Conservation (phyloP, 2,888 invertebrate genomes). For the Gisinianus flammeolus region DNA sequence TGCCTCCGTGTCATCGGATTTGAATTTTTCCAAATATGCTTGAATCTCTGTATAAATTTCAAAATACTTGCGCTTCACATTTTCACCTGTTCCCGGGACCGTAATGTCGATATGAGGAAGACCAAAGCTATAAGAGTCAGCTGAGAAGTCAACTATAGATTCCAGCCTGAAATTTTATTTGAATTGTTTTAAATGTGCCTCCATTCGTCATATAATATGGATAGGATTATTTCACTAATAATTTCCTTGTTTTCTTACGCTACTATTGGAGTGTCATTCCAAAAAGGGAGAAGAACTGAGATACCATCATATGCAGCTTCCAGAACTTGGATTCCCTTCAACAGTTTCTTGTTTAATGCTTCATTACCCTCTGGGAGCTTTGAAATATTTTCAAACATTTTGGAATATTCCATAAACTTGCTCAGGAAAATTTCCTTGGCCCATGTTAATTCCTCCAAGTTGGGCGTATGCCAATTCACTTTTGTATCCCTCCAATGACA, state of each 20-base stretch:
- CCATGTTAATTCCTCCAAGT: conserved; percentile 69
- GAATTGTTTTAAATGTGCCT: no score
- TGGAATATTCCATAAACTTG: conserved; percentile 49
- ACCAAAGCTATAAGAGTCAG: conserved; percentile 60
- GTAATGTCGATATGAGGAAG: conserved; percentile 45
- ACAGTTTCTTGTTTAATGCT: conserved; percentile 69
- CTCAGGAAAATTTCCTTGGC: conserved; percentile 67
- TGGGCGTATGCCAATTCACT: conserved; percentile 79
- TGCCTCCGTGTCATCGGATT: conserved; percentile 80
- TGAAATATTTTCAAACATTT: conserved; percentile 70
- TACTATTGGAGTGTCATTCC: conserved; percentile 67
- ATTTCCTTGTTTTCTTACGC: no score
- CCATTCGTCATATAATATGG: no score
- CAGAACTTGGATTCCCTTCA: conserved; percentile 72
- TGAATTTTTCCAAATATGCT: conserved; percentile 55
- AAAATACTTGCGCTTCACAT: conserved; percentile 49
- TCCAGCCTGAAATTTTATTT: conserved; percentile 61
- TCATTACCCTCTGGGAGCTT: conserved; percentile 65
- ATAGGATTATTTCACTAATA: neutral
- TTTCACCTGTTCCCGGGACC: conserved; percentile 47
- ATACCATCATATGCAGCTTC: conserved; percentile 70
- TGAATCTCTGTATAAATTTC: conserved; percentile 51
- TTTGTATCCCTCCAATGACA: conserved; percentile 71
- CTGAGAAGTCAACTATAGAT: conserved; percentile 66
- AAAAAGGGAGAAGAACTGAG: conserved; percentile 72